A percentile compares a stretch with the other conserved stretches of the same genome.
Evolutionary conservation across 2,113 vertebrate genomes (phyloP).

Genomic region (Polyodon spathula): DNA sequence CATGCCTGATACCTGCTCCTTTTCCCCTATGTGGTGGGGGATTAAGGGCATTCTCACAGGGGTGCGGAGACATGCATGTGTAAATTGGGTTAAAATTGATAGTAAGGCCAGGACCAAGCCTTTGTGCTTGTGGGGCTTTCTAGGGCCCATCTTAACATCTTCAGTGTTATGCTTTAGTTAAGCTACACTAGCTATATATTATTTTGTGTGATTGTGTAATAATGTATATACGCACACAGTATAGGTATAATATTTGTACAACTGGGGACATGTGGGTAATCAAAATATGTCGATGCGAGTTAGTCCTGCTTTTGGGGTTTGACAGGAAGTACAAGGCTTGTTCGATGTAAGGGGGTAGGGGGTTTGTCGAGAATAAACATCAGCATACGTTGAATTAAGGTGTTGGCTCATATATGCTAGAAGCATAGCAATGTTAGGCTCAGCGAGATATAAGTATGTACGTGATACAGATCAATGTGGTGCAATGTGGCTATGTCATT

Average conservation of each 20-base stretch:
- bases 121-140: constrained; percentile 25
- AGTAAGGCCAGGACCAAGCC: constrained; percentile 32
- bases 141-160: constrained; percentile 30
- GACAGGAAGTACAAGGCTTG: constrained; percentile 8
- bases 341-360: constrained; percentile 13
- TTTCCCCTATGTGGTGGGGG: not conserved
- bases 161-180: constrained; percentile 33
- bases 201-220: too few relatives aligned
- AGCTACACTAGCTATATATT: constrained; percentile 23
- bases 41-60: constrained; percentile 32
- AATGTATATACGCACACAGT: constrained; percentile 5
- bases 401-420: too few relatives aligned
- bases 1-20: constrained; percentile 36
- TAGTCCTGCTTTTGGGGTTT: constrained; percentile 27
- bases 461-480: constrained; percentile 4
- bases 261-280: too few relatives aligned
- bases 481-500: constrained; percentile 2
- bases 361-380: constrained; percentile 13
- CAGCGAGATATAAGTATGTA: constrained; percentile 16
- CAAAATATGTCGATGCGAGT: not conserved
- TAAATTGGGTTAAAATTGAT: constrained; percentile 25
- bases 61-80: constrained; percentile 36
- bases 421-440: too few relatives aligned
- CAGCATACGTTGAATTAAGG: not conserved
- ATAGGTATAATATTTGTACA: not conserved